These are phyloP conservation scores for Caloenas nicobarica DNA, from an alignment of 2,113 vertebrate species.

Conservation along the genomic window DNA sequence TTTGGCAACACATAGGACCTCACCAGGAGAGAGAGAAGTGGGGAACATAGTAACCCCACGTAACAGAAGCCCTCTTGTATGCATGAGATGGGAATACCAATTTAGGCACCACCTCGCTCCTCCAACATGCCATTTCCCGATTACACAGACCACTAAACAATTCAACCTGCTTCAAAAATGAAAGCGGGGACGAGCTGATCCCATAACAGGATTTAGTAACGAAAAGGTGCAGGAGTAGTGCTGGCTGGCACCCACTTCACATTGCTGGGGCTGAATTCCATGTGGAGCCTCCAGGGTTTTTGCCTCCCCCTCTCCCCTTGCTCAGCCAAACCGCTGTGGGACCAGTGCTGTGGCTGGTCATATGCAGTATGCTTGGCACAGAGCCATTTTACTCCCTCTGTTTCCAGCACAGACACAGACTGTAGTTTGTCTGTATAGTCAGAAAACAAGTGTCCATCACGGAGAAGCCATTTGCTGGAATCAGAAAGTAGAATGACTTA, in stretches of 20 bases:
- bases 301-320: not conserved
- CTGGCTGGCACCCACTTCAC: fast-evolving
- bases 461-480: not conserved
- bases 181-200: not conserved
- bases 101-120: not conserved
- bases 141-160: not conserved
- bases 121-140: not conserved
- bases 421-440: not conserved
- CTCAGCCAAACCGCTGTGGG: not conserved
- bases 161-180: not conserved
- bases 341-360: not conserved
- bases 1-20: not conserved
- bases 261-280: not conserved
- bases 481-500: not conserved
- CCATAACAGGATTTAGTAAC: not conserved
- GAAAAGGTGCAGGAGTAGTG: not conserved
- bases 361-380: not conserved
- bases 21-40: not conserved
- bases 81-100: not conserved
- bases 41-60: fast-evolving
- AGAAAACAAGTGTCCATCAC: not conserved
- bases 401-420: not conserved
- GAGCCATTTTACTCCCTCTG: not conserved
- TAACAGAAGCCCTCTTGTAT: not conserved
- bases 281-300: not conserved